Evolutionary conservation across 2,797 vertebrate genomes (phyloP).

Genomic region (Carcharodon carcharias): DNA sequence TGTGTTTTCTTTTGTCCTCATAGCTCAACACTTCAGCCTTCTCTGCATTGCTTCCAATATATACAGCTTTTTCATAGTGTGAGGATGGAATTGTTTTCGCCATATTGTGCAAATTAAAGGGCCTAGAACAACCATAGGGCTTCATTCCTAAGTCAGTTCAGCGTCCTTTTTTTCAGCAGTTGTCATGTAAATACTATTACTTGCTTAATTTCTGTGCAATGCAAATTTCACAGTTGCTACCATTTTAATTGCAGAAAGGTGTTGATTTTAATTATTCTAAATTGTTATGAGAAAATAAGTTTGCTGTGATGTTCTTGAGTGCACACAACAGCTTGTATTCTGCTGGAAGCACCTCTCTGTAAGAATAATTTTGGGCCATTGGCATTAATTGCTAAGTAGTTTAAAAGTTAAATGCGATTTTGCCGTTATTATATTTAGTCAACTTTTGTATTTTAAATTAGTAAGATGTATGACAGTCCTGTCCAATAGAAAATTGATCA

Average conservation of each 20-base stretch:
- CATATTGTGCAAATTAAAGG: background rate
- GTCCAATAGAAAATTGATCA: background rate
- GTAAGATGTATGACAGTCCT: too few relatives aligned
- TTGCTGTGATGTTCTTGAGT: background rate
- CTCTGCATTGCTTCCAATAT: background rate
- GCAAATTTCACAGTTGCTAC: background rate
- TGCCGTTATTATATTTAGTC: too few relatives aligned
- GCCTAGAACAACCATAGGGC: background rate
- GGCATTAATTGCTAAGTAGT: background rate
- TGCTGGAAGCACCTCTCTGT: background rate
- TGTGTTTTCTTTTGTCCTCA: background rate
- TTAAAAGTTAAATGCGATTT: too few relatives aligned
- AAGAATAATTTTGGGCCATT: background rate
- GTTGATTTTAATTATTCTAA: constrained; percentile 1
- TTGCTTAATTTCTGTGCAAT: background rate
- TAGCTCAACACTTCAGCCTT: background rate
- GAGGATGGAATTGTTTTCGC: background rate
- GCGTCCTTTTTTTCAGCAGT: too few relatives aligned
- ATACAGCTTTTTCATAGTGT: background rate
- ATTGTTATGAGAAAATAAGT: background rate
- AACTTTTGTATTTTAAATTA: too few relatives aligned
- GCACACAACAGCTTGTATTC: background rate
- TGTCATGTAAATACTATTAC: background rate
- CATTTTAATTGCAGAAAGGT: background rate
- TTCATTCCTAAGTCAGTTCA: too few relatives aligned